Evolutionary conservation across 1,140 invertebrate species (phyloP), one percentile per base, ranked within the genome.

Genomic region (Batillaria attramentaria): DNA sequence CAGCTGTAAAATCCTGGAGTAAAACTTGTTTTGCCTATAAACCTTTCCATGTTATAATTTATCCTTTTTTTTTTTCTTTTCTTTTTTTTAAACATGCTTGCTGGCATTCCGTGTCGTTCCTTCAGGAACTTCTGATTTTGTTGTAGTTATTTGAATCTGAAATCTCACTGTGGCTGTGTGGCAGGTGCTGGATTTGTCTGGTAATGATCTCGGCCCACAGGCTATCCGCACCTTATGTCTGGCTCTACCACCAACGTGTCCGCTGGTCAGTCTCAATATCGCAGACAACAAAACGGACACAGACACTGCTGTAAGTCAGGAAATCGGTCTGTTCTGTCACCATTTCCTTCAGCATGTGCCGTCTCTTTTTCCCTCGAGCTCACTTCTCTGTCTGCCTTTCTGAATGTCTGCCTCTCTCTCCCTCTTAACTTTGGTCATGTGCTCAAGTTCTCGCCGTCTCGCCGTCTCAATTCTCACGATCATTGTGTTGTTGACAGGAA

Each of bases 251-350:
- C 74, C 78, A 18, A 87, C 86, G 77, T 69, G 75, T 0, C 77
- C 83, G 8, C 82, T 89, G 3, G 69, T 79, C 42, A 84, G 84
- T 76, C 83, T 89, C 18, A 88, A 85, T 72, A 62, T 88, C 6
- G 82, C 88, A 4, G 83, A 85, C 72, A 89, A 88, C 70, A 84
- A 82, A 69, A 78, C 87, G 1, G 88, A 89, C 72, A 87, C 86
- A 60, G 86, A 89, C 70, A 84, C 84, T 69, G 84, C 88, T 46
- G 88, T 89, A 79, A 84, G 87, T 86, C 24, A 8, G 41, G 10
- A 6, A 31, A 6, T 43, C 8, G 8, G 3, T 43, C n/a, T 46
- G 0, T 69, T n/a, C 37, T 41, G 39, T 69, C 66, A n/a, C n/a
- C n/a, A n/a, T n/a, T n/a, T n/a, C n/a, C n/a, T n/a, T n/a, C n/a